Evolutionary conservation across 2,113 vertebrate genomes (phyloP).

Genomic region (Amblyopsis rosae): DNA sequence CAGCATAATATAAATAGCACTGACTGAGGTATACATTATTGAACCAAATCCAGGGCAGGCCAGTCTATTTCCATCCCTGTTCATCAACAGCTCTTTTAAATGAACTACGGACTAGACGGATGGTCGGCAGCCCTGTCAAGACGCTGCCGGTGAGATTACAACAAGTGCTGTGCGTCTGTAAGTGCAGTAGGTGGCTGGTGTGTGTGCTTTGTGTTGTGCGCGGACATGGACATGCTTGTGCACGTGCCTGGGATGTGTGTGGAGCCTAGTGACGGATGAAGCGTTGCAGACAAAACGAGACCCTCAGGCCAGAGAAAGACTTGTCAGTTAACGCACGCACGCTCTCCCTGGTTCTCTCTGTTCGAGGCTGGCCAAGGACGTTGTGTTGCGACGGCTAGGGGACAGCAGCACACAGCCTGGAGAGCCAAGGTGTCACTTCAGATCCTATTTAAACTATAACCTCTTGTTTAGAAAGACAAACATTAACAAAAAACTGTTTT

Average conservation of each 20-base stretch:
- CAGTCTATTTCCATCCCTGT: conserved; percentile 47
- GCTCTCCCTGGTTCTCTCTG: background rate
- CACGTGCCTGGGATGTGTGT: conserved; percentile 4
- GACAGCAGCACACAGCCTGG: conserved; percentile 30
- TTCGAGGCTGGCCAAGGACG: conserved; percentile 53
- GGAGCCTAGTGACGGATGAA: conserved; percentile 1
- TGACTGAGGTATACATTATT: conserved; percentile 62
- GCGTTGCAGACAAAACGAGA: conserved; percentile 33
- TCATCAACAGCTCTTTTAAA: conserved; percentile 49
- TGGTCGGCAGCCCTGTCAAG: conserved; percentile 42
- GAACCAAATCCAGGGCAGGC: conserved; percentile 51
- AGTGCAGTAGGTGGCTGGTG: background rate
- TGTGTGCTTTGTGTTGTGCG: background rate
- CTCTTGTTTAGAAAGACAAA: background rate
- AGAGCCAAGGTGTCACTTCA: conserved; percentile 27
- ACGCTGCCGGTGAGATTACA: conserved; percentile 38
- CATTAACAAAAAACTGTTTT: background rate
- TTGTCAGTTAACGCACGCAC: conserved; percentile 59
- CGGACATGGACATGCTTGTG: background rate
- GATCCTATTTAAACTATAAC: conserved; percentile 21
- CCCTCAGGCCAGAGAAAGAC: conserved; percentile 36
- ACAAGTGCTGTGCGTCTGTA: conserved; percentile 10
- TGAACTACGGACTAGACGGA: conserved; percentile 30
- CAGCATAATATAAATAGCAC: conserved; percentile 59
- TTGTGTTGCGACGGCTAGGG: conserved; percentile 32